Percentiles rank a stretch among this genome's conserved stretches.
Evolutionary conservation across 2,888 invertebrate species (phyloP).

Genomic region (Apodemia zela): DNA sequence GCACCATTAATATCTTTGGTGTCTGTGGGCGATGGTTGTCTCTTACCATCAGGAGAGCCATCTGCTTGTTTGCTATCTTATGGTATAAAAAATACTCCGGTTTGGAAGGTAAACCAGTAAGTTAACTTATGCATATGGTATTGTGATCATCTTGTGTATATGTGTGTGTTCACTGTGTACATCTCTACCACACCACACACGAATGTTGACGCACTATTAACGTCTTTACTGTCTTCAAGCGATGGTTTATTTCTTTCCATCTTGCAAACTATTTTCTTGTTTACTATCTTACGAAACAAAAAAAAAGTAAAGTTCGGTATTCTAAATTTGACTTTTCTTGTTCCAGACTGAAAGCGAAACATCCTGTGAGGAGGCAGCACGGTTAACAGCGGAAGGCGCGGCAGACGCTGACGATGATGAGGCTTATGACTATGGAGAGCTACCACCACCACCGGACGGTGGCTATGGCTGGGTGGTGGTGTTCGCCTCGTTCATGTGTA

Average conservation of each 20-base stretch:
- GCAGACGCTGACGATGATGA: conserved; percentile 82
- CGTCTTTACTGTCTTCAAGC: no score
- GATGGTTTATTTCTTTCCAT: no score
- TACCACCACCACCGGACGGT: conserved; percentile 93
- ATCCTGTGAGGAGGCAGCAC: conserved; percentile 91
- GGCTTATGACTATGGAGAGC: conserved; percentile 84
- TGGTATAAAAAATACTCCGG: no score
- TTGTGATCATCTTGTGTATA: no score
- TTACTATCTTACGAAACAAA: not conserved
- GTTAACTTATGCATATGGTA: no score
- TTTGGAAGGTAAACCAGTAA: no score
- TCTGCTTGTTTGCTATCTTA: no score
- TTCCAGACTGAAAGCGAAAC: conserved; percentile 92
- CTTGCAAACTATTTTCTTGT: no score
- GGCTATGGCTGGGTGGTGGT: conserved; percentile 97
- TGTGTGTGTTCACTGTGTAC: no score
- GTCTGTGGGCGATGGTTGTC: no score
- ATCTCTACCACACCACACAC: not conserved
- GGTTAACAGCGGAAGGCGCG: conserved; percentile 85
- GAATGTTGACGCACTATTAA: not conserved
- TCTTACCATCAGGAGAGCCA: no score
- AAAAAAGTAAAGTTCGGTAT: not conserved
- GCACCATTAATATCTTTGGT: no score
- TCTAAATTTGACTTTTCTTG: conserved; percentile 32
- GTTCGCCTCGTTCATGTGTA: conserved; percentile 97